phyloP scores from a whole-genome alignment of 92 coral and sea anemone species.

The Umimayanthus chanpuru region DNA sequence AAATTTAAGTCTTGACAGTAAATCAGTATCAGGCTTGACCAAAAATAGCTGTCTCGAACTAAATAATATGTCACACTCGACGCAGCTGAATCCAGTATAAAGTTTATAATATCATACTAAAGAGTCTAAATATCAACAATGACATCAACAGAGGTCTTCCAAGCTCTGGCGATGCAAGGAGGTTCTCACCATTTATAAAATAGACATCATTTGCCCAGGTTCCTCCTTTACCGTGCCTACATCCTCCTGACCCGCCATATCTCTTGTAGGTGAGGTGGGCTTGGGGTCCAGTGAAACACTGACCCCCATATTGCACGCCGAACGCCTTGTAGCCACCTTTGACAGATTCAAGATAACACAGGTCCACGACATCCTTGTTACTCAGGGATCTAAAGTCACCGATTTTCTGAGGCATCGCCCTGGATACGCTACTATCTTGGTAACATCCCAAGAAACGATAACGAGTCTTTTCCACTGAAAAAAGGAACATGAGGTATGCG shows the following conservation, averaged over 20 bases:
- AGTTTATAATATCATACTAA: no score
- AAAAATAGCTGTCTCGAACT: no score
- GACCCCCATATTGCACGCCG: conserved; percentile 7
- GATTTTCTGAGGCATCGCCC: neutral
- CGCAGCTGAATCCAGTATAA: no score
- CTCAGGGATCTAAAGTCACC: neutral
- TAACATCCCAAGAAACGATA: neutral
- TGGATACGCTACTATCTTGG: neutral
- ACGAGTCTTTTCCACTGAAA: neutral
- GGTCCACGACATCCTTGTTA: neutral
- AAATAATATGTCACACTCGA: no score
- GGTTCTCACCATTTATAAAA: neutral
- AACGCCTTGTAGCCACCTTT: conserved; percentile 21
- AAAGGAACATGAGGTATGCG: no score
- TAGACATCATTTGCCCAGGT: conserved; percentile 13
- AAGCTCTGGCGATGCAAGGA: no score
- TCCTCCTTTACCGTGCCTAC: neutral
- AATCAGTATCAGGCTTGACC: no score
- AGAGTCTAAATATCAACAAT: no score
- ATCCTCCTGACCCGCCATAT: neutral
- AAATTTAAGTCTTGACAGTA: no score
- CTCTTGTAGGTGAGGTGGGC: conserved; percentile 12
- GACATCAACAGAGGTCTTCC: no score
- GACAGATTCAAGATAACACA: neutral
- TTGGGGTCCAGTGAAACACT: neutral